Percentiles rank a stretch among this genome's conserved stretches.
These are phyloP conservation scores for Drosophila parabipectinata DNA, from an alignment of 1,140 invertebrate genomes.

Conservation along the genomic window DNA sequence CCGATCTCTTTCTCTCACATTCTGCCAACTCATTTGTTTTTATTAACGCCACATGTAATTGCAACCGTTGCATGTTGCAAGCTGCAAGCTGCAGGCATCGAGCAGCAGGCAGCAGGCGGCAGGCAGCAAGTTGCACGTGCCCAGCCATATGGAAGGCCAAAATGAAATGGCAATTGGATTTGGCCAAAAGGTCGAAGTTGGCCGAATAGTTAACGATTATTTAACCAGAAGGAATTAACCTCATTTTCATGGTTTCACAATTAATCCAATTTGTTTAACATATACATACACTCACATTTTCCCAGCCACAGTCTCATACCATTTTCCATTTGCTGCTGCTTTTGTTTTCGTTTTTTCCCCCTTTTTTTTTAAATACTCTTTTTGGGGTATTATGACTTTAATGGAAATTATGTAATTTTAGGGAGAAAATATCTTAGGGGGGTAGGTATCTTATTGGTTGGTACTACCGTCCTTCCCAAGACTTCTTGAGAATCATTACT, in stretches of 20 bases:
- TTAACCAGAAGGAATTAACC: constrained; percentile 75
- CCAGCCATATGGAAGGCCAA: constrained; percentile 37
- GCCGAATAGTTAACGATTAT: constrained; percentile 66
- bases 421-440: too few relatives aligned
- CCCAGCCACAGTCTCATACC: constrained; percentile 15
- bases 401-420: not conserved
- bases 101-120: constrained; percentile 33
- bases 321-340: not conserved
- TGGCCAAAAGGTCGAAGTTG: constrained; percentile 12
- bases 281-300: constrained; percentile 28
- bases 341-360: not conserved
- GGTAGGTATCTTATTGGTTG: too few relatives aligned
- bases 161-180: constrained; percentile 10
- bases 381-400: not conserved
- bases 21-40: constrained; percentile 68
- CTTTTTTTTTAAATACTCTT: not conserved
- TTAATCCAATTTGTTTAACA: constrained; percentile 74
- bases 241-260: constrained; percentile 81
- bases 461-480: too few relatives aligned
- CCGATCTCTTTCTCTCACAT: constrained; percentile 43
- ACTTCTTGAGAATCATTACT: too few relatives aligned
- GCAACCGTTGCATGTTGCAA: constrained; percentile 38
- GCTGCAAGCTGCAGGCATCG: constrained; percentile 2
- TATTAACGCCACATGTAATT: constrained; percentile 72
- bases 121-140: constrained; percentile 41